Conservation (phyloP, 2,888 invertebrate species). For the Drosophila colorata region DNA sequence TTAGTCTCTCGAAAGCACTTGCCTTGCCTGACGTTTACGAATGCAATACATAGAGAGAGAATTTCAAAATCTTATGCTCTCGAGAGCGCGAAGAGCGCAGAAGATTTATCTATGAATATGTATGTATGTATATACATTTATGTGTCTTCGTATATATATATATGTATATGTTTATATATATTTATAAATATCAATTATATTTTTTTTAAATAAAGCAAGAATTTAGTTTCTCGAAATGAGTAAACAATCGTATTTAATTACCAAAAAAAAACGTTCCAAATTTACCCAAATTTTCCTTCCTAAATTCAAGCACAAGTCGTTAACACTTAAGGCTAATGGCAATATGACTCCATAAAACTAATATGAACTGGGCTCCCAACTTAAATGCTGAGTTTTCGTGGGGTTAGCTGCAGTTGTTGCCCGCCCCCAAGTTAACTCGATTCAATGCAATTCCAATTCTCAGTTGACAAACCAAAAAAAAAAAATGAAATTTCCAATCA, state of each 20-base stretch:
- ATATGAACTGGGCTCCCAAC: slow-evolving; percentile 7
- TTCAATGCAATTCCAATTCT: slow-evolving; percentile 21
- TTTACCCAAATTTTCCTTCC: background rate
- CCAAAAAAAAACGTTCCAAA: background rate
- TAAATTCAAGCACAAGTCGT: slow-evolving; percentile 15
- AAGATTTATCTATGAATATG: too few species aligned
- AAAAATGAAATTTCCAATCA: slow-evolving; percentile 41
- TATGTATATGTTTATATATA: too few species aligned
- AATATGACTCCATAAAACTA: slow-evolving; percentile 4
- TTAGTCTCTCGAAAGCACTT: too few species aligned
- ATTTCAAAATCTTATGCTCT: too few species aligned
- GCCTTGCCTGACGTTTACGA: too few species aligned
- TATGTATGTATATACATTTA: too few species aligned
- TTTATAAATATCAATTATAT: too few species aligned
- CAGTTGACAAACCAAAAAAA: slow-evolving; percentile 20
- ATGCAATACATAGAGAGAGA: too few species aligned
- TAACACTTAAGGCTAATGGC: slow-evolving; percentile 7
- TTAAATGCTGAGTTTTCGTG: slow-evolving; percentile 28
- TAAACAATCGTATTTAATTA: background rate
- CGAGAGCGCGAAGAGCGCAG: too few species aligned
- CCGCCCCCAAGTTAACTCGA: background rate
- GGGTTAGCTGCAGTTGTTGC: background rate
- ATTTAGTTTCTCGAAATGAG: background rate
- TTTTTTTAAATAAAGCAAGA: too few species aligned
- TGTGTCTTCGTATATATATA: too few species aligned